Conservation (phyloP, 2,888 invertebrate species). For the Drepanosiphum platanoidis region DNA sequence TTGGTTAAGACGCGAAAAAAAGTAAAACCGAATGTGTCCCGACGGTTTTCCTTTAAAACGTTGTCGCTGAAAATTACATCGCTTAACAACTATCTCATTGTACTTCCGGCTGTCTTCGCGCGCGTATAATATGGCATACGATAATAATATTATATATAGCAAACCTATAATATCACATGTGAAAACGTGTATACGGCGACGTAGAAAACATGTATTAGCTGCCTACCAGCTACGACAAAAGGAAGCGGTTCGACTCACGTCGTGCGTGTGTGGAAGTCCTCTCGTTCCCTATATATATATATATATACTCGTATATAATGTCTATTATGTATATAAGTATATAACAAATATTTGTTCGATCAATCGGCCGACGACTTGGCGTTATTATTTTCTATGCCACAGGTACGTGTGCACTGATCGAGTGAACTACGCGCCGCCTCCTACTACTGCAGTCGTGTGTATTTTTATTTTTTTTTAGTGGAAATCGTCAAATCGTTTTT, state of each 20-base stretch:
- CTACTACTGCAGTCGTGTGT: neutral
- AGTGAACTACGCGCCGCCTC: no score
- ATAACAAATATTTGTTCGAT: neutral
- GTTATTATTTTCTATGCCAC: neutral
- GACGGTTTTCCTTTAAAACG: neutral
- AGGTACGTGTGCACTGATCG: no score
- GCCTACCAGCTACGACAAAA: neutral
- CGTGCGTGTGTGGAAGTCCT: neutral
- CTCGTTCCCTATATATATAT: neutral
- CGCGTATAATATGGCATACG: neutral
- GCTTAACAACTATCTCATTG: constrained; percentile 13
- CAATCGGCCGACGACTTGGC: neutral
- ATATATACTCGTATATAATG: neutral
- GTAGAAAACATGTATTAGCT: neutral
- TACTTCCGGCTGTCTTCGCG: constrained; percentile 25
- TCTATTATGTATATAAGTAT: neutral
- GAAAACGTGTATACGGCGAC: constrained; percentile 28
- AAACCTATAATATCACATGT: neutral
- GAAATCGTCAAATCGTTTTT: neutral
- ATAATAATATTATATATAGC: no score
- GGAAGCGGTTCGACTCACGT: neutral
- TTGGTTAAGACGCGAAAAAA: neutral
- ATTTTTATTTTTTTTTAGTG: no score
- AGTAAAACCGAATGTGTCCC: neutral
- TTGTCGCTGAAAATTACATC: constrained; percentile 36